Conservation (phyloP, 2,113 vertebrate species). For the Pteronura brasiliensis region DNA sequence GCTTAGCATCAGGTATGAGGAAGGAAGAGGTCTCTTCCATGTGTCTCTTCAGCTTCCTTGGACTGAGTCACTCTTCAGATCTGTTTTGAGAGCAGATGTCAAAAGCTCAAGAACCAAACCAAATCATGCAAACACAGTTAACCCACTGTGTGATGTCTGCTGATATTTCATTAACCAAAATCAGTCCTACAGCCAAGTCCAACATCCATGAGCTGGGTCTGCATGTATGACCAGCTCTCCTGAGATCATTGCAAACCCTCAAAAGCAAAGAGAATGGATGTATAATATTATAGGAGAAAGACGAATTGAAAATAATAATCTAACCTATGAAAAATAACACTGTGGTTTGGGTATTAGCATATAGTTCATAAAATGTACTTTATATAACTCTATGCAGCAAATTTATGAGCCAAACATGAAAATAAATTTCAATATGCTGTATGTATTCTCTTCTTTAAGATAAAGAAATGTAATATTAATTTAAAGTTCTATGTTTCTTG, state of each 20-base stretch:
- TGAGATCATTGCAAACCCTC: neutral
- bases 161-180: neutral
- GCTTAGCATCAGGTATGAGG: neutral
- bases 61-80: neutral
- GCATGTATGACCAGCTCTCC: neutral
- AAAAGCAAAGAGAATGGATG: neutral
- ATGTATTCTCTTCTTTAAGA: constrained; percentile 5
- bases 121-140: neutral
- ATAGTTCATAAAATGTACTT: neutral
- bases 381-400: neutral
- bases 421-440: constrained; percentile 9
- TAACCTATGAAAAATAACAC: neutral
- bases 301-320: neutral
- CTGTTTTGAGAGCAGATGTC: neutral
- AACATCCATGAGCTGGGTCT: neutral
- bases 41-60: neutral
- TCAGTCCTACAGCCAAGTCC: neutral
- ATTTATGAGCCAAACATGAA: constrained; percentile 1
- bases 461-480: constrained; percentile 38
- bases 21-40: neutral
- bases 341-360: neutral
- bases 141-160: neutral
- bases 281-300: neutral
- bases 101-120: neutral
- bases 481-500: constrained; percentile 29